Percentiles rank a stretch among this genome's conserved stretches.
Evolutionary conservation across 2,888 invertebrate genomes (phyloP).

Genomic region (Torymus aiolomorphi): DNA sequence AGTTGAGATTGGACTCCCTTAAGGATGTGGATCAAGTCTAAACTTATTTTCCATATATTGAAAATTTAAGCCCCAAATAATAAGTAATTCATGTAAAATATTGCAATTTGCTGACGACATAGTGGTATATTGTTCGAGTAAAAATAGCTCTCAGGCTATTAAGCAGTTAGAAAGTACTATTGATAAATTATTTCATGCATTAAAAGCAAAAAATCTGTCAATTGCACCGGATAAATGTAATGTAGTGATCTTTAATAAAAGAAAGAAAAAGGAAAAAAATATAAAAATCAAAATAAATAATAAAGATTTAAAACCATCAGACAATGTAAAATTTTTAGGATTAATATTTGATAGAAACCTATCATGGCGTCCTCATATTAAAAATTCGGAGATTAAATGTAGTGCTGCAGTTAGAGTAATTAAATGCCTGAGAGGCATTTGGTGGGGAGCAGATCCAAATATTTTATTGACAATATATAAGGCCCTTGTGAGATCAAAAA

Average conservation of each 20-base stretch:
- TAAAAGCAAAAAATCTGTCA: background rate
- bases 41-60: too few relatives aligned
- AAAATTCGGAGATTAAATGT: conserved; percentile 34
- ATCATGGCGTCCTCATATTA: conserved; percentile 45
- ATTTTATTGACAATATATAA: conserved; percentile 15
- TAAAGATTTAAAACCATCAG: background rate
- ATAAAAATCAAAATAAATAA: too few relatives aligned
- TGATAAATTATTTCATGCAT: background rate
- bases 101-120: too few relatives aligned
- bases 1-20: too few relatives aligned
- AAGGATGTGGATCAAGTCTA: too few relatives aligned
- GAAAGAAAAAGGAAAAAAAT: background rate
- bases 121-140: too few relatives aligned
- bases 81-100: too few relatives aligned
- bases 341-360: conserved; percentile 42
- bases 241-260: background rate
- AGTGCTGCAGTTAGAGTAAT: conserved; percentile 38
- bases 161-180: too few relatives aligned
- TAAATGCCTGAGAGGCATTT: conserved; percentile 45
- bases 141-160: too few relatives aligned
- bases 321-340: conserved; percentile 45
- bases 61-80: too few relatives aligned
- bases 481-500: conserved; percentile 29
- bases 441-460: conserved; percentile 53
- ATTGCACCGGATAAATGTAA: conserved; percentile 4